A percentile compares a stretch with the other conserved stretches of the same genome.
Evolutionary conservation across 2,888 invertebrate species (phyloP).

Genomic region (Steromphala cineraria): DNA sequence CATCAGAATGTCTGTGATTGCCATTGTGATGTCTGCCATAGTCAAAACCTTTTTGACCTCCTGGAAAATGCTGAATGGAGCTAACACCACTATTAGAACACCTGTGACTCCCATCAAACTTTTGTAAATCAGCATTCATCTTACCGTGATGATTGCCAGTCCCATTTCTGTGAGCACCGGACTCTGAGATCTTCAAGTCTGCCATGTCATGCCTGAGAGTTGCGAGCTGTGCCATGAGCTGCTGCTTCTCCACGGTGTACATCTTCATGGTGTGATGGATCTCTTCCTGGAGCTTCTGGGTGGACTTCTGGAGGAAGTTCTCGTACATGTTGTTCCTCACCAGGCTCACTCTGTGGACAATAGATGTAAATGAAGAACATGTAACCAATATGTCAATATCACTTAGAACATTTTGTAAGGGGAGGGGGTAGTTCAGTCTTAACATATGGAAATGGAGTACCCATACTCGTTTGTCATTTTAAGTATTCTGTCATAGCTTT

Average conservation of each 20-base stretch:
- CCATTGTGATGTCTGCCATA: background rate
- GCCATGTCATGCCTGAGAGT: constrained; percentile 39
- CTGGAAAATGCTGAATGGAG: background rate
- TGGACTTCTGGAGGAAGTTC: constrained; percentile 38
- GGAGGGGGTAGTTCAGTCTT: too few species aligned
- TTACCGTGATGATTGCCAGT: background rate
- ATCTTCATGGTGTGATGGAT: constrained; percentile 50
- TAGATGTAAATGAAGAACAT: background rate
- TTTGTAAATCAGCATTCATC: background rate
- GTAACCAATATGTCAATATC: too few species aligned
- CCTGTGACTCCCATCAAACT: background rate
- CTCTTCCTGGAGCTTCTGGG: constrained; percentile 53
- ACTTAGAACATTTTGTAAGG: too few species aligned
- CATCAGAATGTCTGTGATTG: too few species aligned
- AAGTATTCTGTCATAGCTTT: too few species aligned
- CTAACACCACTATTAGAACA: background rate
- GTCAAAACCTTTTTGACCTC: too few species aligned
- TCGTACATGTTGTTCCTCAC: constrained; percentile 48
- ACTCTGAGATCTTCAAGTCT: constrained; percentile 30
- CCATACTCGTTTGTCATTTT: too few species aligned
- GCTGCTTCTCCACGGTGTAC: constrained; percentile 51
- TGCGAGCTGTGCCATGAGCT: constrained; percentile 46
- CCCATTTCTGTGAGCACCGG: background rate
- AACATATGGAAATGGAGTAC: too few species aligned
- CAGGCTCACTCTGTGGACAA: constrained; percentile 30